phyloP scores from a whole-genome alignment of 2,888 invertebrate genomes.

The Callyntrura sp. region DNA sequence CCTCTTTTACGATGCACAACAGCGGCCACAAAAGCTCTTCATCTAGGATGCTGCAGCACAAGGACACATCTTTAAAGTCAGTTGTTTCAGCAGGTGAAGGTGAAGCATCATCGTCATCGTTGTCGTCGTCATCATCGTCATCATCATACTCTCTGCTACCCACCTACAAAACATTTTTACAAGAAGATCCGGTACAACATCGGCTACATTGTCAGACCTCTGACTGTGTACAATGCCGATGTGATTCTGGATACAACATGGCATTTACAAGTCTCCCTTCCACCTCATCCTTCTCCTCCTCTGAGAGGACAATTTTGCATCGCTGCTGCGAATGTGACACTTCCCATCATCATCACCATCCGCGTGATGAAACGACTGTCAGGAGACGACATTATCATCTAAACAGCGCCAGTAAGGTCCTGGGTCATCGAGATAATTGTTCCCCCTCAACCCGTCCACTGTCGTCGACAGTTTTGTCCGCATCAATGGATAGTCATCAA shows the following conservation, averaged over 20 bases:
- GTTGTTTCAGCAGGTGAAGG: constrained; percentile 25
- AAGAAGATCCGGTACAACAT: constrained; percentile 64
- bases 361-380: not conserved
- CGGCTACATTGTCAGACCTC: constrained; percentile 68
- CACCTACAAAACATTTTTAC: constrained; percentile 5
- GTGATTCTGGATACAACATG: constrained; percentile 72
- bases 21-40: not conserved
- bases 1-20: constrained; percentile 41
- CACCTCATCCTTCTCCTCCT: not conserved
- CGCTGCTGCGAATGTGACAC: not conserved
- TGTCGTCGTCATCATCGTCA: too few relatives aligned
- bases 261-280: constrained; percentile 34
- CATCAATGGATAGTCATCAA: constrained; percentile 31
- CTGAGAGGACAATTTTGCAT: constrained; percentile 21
- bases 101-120: too few relatives aligned
- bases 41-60: constrained; percentile 29
- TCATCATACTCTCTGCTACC: constrained; percentile 23
- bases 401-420: not conserved
- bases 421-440: constrained; percentile 25
- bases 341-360: not conserved
- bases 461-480: not conserved
- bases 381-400: not conserved
- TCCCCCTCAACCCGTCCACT: not conserved
- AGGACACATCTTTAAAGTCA: constrained; percentile 7
- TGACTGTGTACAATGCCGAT: constrained; percentile 69